Percentiles rank a stretch among this genome's conserved stretches.
phyloP scores from a whole-genome alignment of 37 sponge, comb jelly and placozoan genomes.

The Haliclona indistincta region DNA sequence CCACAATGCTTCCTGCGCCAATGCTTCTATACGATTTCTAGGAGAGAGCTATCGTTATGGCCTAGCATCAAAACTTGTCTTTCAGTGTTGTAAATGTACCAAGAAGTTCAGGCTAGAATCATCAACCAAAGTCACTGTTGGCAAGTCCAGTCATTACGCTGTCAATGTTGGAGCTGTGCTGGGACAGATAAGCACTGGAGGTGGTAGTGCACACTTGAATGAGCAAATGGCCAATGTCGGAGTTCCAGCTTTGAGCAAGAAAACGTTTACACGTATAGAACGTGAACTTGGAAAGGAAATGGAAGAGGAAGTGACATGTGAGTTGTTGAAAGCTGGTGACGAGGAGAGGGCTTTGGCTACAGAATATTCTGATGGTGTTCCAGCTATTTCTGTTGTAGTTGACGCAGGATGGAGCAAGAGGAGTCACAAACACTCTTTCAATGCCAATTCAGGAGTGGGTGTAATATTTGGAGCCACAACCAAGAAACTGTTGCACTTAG shows the following conservation, averaged over 20 bases:
- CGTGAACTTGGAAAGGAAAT: too few species aligned
- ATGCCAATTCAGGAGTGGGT: conserved; percentile 59
- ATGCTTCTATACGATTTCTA: background rate
- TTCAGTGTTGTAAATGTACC: background rate
- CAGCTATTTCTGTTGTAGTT: conserved; percentile 47
- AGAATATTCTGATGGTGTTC: conserved; percentile 29
- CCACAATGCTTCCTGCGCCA: background rate
- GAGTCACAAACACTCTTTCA: conserved; percentile 52
- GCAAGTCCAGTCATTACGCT: too few species aligned
- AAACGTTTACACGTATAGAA: too few species aligned
- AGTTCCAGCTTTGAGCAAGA: too few species aligned
- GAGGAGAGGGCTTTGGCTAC: conserved; percentile 25
- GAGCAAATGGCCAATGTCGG: too few species aligned
- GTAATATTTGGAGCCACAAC: conserved; percentile 45
- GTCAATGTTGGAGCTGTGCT: conserved; percentile 16
- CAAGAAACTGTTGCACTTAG: conserved; percentile 39
- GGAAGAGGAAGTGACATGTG: conserved; percentile 1
- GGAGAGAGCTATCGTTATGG: background rate
- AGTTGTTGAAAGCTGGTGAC: conserved; percentile 12
- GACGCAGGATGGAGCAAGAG: conserved; percentile 61
- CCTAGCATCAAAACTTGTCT: background rate
- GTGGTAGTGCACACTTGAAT: conserved; percentile 5
- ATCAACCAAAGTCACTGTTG: too few species aligned
- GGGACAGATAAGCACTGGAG: conserved; percentile 23
- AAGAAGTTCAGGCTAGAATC: background rate